These are phyloP conservation scores for Hyposmocoma kahamanoa DNA, from an alignment of 1,140 invertebrate species.

Conservation along the genomic window DNA sequence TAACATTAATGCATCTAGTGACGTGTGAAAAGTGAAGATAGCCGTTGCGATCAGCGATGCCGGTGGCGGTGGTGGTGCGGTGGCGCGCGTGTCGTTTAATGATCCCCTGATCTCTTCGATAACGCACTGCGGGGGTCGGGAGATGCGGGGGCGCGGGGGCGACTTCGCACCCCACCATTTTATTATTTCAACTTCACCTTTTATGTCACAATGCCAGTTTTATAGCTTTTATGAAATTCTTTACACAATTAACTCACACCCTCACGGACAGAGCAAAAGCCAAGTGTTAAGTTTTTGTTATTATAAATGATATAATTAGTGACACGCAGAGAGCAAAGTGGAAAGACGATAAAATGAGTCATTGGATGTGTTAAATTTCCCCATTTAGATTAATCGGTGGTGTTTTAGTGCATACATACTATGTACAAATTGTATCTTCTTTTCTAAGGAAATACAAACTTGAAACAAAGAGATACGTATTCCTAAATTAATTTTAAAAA, in stretches of 20 bases:
- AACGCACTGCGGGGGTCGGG: background rate
- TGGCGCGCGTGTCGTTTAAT: conserved; percentile 10
- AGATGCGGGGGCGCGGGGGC: background rate
- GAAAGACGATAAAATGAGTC: conserved; percentile 1
- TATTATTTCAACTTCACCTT: conserved; percentile 17
- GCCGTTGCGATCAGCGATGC: too few relatives aligned
- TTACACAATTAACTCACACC: conserved; percentile 12
- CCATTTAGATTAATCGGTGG: too few relatives aligned
- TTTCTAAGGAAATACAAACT: too few relatives aligned
- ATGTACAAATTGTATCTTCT: too few relatives aligned
- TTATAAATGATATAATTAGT: conserved; percentile 13
- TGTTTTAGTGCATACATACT: too few relatives aligned
- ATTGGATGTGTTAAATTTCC: background rate
- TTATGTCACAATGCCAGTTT: conserved; percentile 16
- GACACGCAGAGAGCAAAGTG: conserved; percentile 8
- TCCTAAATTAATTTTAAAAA: too few relatives aligned
- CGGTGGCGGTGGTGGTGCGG: background rate
- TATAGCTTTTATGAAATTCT: conserved; percentile 14
- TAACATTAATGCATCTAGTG: conserved; percentile 10
- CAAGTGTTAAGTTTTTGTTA: conserved; percentile 13
- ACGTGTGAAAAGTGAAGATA: conserved; percentile 9
- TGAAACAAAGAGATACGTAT: too few relatives aligned
- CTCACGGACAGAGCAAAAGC: background rate
- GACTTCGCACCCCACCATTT: conserved; percentile 2
- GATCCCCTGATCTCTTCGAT: background rate